Evolutionary conservation across 2,113 vertebrate species (phyloP).

Genomic region (Microcebus tavaratra): DNA sequence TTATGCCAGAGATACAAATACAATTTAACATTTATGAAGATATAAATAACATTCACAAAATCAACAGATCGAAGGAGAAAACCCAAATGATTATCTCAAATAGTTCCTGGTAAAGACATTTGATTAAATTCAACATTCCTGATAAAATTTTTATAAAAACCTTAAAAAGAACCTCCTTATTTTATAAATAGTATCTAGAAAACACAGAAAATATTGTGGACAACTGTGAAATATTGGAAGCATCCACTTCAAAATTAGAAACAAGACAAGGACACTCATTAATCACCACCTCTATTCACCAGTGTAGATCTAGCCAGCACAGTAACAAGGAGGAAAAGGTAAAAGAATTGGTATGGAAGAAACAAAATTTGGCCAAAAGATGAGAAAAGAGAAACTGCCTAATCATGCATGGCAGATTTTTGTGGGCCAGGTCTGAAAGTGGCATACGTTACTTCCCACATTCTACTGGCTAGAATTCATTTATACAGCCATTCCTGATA

Average conservation of each 20-base stretch:
- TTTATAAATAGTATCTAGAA: not conserved
- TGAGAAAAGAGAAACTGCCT: not conserved
- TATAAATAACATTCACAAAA: not conserved
- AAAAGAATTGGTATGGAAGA: not conserved
- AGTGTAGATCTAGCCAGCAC: not conserved
- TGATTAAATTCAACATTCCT: not conserved
- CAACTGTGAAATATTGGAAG: not conserved
- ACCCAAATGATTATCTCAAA: not conserved
- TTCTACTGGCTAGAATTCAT: not conserved
- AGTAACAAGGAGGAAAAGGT: not conserved
- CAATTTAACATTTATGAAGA: slow-evolving; percentile 23
- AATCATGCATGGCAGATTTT: not conserved
- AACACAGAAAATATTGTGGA: not conserved
- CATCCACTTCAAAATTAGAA: slow-evolving; percentile 18
- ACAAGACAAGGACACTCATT: not conserved
- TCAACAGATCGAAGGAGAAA: slow-evolving; percentile 10
- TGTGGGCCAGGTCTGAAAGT: not conserved
- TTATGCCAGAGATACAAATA: not conserved
- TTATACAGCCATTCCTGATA: not conserved
- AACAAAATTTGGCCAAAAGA: slow-evolving; percentile 8
- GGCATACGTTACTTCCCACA: not conserved
- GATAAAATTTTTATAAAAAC: slow-evolving; percentile 4
- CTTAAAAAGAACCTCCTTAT: not conserved
- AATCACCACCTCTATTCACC: not conserved
- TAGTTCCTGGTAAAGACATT: not conserved